phyloP scores from a whole-genome alignment of 2,797 vertebrate species.

The Halcyon badia region DNA sequence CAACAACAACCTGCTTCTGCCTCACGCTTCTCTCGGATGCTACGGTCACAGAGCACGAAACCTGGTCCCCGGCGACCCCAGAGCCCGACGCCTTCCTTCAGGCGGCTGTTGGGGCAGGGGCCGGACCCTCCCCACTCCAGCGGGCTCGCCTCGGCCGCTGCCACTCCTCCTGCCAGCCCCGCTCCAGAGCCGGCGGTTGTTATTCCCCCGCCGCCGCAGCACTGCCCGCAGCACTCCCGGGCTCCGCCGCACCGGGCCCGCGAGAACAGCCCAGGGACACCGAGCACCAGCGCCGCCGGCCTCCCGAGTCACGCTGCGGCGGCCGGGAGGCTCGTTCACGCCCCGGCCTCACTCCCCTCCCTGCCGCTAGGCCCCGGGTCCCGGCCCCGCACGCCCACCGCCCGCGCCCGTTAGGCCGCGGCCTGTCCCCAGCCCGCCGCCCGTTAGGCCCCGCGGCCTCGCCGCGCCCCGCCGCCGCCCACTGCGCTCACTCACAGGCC shows the following conservation, averaged over 20 bases:
- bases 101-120: not conserved
- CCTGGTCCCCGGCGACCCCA: fast-evolving
- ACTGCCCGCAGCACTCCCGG: not conserved
- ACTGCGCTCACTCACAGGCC: conserved; percentile 85
- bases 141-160: not conserved
- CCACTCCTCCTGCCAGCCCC: not conserved
- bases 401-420: not conserved
- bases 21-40: fast-evolving
- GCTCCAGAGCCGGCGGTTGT: not conserved
- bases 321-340: not conserved
- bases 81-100: not conserved
- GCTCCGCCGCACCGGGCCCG: not conserved
- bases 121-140: too few relatives aligned
- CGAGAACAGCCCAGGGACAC: not conserved
- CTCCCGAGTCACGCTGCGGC: not conserved
- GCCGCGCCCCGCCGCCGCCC: not conserved
- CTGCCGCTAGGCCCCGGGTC: not conserved
- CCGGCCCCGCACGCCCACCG: not conserved
- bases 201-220: not conserved
- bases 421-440: not conserved
- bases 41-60: not conserved
- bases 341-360: not conserved
- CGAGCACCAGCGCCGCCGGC: not conserved
- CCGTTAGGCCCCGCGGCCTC: not conserved
- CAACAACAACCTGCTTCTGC: not conserved